Conservation (phyloP, 2,113 vertebrate species). For the Eulemur macaco region DNA sequence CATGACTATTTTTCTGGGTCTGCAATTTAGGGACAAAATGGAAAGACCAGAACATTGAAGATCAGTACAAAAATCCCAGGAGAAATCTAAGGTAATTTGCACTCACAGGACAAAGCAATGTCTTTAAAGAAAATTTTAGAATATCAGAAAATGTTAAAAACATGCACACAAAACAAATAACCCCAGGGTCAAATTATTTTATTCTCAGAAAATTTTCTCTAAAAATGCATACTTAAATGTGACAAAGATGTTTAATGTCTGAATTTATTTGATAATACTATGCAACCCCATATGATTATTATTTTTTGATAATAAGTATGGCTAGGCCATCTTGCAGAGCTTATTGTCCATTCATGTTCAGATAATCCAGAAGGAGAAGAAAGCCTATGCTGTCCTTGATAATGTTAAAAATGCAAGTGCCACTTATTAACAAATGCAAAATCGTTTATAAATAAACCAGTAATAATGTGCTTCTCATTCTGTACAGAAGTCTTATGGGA, state of each 20-base stretch:
- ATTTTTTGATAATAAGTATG: neutral
- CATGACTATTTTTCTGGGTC: neutral
- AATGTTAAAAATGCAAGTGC: neutral
- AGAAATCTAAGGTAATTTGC: constrained; percentile 37
- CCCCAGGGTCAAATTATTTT: neutral
- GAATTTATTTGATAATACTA: neutral
- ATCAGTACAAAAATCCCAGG: neutral
- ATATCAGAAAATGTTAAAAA: neutral
- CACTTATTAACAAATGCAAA: neutral
- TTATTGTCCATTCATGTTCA: neutral
- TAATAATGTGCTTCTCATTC: neutral
- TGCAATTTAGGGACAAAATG: neutral
- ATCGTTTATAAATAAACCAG: neutral
- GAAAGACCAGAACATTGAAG: constrained; percentile 13
- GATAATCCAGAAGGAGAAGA: neutral
- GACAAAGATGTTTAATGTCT: neutral
- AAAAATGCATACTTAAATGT: neutral
- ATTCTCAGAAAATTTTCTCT: neutral
- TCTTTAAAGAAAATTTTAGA: neutral
- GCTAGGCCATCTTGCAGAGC: neutral
- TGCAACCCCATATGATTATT: neutral
- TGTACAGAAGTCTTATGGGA: neutral
- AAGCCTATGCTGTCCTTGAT: neutral
- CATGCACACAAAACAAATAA: neutral
- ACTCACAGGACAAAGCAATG: neutral